Conservation (phyloP, 2,888 invertebrate species). For the Xanthia togata region DNA sequence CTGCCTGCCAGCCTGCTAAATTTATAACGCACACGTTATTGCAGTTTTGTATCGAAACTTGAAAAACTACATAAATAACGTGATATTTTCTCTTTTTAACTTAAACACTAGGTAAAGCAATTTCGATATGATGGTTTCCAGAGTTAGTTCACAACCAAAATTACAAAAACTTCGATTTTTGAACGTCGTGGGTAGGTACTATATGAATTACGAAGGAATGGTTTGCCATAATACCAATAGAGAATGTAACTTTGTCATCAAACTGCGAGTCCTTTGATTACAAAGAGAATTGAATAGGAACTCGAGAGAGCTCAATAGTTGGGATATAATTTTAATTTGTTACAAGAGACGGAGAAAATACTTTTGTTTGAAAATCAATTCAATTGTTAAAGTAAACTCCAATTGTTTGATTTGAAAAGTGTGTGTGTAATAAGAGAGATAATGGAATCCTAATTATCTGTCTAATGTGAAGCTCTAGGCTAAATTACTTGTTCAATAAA, state of each 20-base stretch:
- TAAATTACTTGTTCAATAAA: constrained; percentile 20
- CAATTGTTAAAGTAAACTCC: constrained; percentile 4
- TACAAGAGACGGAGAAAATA: constrained; percentile 26
- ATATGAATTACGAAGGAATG: constrained; percentile 17
- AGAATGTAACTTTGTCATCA: constrained; percentile 47
- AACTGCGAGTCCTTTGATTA: constrained; percentile 50
- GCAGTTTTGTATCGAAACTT: constrained; percentile 56
- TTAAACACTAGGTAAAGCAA: constrained; percentile 13
- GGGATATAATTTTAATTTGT: constrained; percentile 43
- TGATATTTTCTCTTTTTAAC: constrained; percentile 39
- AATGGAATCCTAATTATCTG: constrained; percentile 28
- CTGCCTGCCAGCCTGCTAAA: constrained; percentile 54
- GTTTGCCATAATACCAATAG: constrained; percentile 40
- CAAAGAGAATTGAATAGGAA: constrained; percentile 53
- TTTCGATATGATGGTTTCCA: constrained; percentile 20
- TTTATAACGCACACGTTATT: constrained; percentile 64
- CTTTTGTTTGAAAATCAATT: constrained; percentile 22
- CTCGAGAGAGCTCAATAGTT: constrained; percentile 33
- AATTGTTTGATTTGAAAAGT: constrained; percentile 15
- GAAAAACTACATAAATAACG: constrained; percentile 26
- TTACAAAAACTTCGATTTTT: constrained; percentile 36
- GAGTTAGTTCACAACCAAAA: constrained; percentile 25
- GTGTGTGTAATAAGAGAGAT: not conserved
- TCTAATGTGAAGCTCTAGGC: constrained; percentile 7
- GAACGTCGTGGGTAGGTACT: not conserved